Conservation (phyloP, 1,140 invertebrate genomes). For the Drosophila kohkoa region DNA sequence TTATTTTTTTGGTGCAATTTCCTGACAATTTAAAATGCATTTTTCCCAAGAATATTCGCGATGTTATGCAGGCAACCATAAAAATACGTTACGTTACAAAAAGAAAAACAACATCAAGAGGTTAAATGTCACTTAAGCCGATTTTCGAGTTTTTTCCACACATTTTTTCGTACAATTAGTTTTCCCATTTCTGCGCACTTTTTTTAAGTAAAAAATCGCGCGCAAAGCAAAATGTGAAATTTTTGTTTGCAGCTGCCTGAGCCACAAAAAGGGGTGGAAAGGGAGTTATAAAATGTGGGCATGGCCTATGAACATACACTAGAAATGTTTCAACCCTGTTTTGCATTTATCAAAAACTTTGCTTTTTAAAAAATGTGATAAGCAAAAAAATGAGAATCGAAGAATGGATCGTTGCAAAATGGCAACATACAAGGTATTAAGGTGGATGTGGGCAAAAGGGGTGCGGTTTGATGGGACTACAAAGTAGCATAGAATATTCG, state of each 20-base stretch:
- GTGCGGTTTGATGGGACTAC: conserved; percentile 10
- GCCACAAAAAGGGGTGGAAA: conserved; percentile 68
- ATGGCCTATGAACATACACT: conserved; percentile 37
- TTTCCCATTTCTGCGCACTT: conserved; percentile 27
- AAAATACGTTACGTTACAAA: conserved; percentile 78
- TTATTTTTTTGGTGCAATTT: conserved; percentile 31
- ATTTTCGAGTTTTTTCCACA: conserved; percentile 47
- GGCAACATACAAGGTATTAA: conserved; percentile 12
- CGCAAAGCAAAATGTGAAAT: conserved; percentile 39
- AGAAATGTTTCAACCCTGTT: conserved; percentile 72
- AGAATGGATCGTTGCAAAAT: conserved; percentile 60
- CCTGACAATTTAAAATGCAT: conserved; percentile 53
- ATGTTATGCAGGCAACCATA: conserved; percentile 67
- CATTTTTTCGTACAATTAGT: conserved; percentile 64
- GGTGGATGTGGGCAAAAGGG: conserved; percentile 34
- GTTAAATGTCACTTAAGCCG: conserved; percentile 79
- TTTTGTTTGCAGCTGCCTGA: conserved; percentile 61
- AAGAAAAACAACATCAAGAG: conserved; percentile 54
- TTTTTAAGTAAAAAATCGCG: conserved; percentile 63
- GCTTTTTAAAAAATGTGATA: conserved; percentile 55
- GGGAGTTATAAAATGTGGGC: conserved; percentile 49
- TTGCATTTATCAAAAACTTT: conserved; percentile 56
- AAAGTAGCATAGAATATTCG: conserved; percentile 6
- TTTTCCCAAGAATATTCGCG: conserved; percentile 45
- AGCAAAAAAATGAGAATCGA: conserved; percentile 55